Base-by-base conservation (phyloP, 2,888 invertebrate species). In the Tryphoninae sp. region DNA sequence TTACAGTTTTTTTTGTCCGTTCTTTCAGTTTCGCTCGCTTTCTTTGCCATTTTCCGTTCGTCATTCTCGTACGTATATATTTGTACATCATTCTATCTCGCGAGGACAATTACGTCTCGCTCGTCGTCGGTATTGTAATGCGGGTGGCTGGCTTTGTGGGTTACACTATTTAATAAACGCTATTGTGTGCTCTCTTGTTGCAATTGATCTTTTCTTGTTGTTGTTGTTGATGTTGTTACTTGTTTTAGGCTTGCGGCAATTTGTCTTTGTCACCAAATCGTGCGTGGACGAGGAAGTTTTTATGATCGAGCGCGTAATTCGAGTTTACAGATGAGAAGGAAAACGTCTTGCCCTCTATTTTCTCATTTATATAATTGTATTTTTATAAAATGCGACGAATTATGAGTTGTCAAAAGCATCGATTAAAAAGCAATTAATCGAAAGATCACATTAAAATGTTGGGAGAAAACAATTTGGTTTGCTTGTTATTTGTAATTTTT, bases 371-470 rank as follows among this genome's bases (percentile, higher is more conserved):
- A 59, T 61, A 45, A 33, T 61, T 19, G 23, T 78, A 81, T 78
- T 69, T 78, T 78, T 84, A 84, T 81, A 81, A 86, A 83, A 83
- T 85, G 82, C 84, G 86, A 86, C 84, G 85, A 86, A 81, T 86
- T 85, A 84, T 82, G 85, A 85, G 61, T 85, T 85, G 85, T 85
- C 85, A 71, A 64, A 69, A 61, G 22, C 58, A 74, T 65, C 65
- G 72, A 76, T 61, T 65, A 16, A 73, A 23, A 51, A 68, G 58
- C 33, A 53, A 78, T 51, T 42, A 26, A 22, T 77, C 72, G 65
- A 76, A 51, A 19, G 33, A 62, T 19, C 16, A 9, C 9, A 75
- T 40, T 13, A 59, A 49, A 22, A 55, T 33, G 7, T 33, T 33
- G 33, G 45, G 23, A 42, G 23, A 62, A 23, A 77, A 81, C 68